Base-by-base conservation (phyloP, 2,113 vertebrate genomes). In the Abramis brama region DNA sequence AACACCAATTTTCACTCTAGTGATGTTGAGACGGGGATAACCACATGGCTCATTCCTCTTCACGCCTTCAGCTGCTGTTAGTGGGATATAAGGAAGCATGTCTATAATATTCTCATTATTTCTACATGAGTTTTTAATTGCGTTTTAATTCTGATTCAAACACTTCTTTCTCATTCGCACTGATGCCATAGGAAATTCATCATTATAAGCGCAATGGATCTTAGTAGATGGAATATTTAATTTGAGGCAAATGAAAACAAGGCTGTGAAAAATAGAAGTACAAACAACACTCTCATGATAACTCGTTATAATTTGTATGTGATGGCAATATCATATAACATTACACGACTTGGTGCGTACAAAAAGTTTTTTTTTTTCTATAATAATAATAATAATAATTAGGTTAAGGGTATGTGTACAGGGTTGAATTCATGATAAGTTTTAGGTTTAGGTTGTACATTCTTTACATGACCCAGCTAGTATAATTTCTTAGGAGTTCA, bases 1-100 rank as follows among this genome's bases (percentile, higher is more conserved):
- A 88, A 88, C 52, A 86, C 70, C 17, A 17, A 73, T 85, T 85
- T 88, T 79, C 66, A 52, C n/a, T 71, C 19, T 59, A 39, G 39
- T 78, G 52, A 57, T 82, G 43, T 39, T 25, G 81, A 86, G 62
- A 86, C 23, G 6, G 50, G 47, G 47, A 62, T 70, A 82, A 62
- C 78, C 55, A 71, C 55, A 78, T 55, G 45, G 4, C 39, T 76
- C 36, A 71, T 68, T 13, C 17, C 39, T 79, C 59, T 43, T 66
- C 59, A 5, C 33, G n/a, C 17, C 13, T 80, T 86, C 62, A 17
- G 66, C 33, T 77, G 12, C 21, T 64, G 33, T 74, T 84, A 80
- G 45, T 0, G 12, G 45, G 17, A 82, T 70, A 55, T 68, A 52
- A 82, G 45, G 45, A 82, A n/a, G 27, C 45, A 68, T 27, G 11